Evolutionary conservation across 2,888 invertebrate genomes (phyloP), one percentile per base, ranked within the genome.

Genomic region (Drosophila niveifrons): DNA sequence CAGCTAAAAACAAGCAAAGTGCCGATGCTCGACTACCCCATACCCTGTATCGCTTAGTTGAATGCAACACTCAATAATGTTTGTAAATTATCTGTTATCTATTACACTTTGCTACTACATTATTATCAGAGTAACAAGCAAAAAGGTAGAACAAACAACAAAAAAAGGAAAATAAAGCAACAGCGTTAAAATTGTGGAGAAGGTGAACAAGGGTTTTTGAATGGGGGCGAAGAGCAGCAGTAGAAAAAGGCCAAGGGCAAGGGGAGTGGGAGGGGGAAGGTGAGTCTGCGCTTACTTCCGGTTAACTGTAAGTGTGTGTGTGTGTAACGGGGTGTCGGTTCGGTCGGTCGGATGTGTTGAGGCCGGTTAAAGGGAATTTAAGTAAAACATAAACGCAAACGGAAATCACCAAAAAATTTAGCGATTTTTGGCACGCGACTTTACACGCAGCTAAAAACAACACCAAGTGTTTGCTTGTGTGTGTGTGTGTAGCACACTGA

Each of bases 351-450:
- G 80, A 82, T n/a, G 4, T 78, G 86, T 86, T 83, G 88, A 80
- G 86, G 86, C 82, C 78, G 86, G 84, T 82, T 83, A 84, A 81
- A 76, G 77, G 74, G 77, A 85, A 85, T 84, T 84, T 82, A 87
- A 88, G 84, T 89, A 83, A 89, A 85, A 84, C 89, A 84, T 85
- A 89, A 85, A 82, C 89, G 85, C 74, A 84, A 89, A 80, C 85
- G 85, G 85, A 85, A 84, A 84, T 85, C 76, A 74, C 72, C 69
- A 66, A 78, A 72, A 75, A 80, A 63, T 71, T 55, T 80, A 57
- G 69, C 78, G 80, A 72, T 75, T 78, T 76, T 66, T 66, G 64
- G 77, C 78, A 78, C 78, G 78, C 78, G 73, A 78, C 63, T 78
- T 79, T 70, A 46, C 78, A 80, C 77, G 65, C 75, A 79, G 65